phyloP scores from a whole-genome alignment of 2,113 vertebrate genomes.

The Pelecanoides urinatrix region DNA sequence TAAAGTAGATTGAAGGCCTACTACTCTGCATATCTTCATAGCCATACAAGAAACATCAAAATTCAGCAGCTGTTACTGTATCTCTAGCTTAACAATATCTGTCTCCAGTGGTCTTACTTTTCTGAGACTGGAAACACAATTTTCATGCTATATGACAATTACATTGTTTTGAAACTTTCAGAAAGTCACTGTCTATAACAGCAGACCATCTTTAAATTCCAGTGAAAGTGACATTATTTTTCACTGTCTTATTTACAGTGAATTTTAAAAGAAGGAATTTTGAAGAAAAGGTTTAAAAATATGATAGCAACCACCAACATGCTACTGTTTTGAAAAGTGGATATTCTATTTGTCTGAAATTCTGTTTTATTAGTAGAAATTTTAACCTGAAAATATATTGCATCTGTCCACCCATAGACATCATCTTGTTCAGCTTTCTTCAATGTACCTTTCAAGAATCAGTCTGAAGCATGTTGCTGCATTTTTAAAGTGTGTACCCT shows the following conservation, averaged over 20 bases:
- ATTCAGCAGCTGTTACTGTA: background rate
- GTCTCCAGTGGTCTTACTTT: background rate
- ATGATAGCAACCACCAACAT: rapidly evolving
- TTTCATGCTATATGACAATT: background rate
- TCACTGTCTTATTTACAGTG: background rate
- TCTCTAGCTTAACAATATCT: background rate
- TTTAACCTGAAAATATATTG: background rate
- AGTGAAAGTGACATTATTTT: background rate
- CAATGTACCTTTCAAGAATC: background rate
- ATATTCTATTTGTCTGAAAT: background rate
- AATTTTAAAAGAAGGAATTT: background rate
- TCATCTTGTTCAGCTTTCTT: background rate
- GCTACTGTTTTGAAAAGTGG: background rate
- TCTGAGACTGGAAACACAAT: background rate
- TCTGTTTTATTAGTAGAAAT: background rate
- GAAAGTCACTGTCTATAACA: background rate
- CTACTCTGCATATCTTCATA: background rate
- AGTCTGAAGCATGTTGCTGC: background rate
- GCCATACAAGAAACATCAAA: background rate
- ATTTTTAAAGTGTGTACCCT: background rate
- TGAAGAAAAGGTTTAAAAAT: background rate
- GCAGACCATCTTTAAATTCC: background rate
- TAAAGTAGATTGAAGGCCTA: background rate
- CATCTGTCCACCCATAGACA: background rate
- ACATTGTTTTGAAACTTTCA: background rate